Conservation (phyloP, 2,888 invertebrate genomes). For the Lacanobia wlatinum region DNA sequence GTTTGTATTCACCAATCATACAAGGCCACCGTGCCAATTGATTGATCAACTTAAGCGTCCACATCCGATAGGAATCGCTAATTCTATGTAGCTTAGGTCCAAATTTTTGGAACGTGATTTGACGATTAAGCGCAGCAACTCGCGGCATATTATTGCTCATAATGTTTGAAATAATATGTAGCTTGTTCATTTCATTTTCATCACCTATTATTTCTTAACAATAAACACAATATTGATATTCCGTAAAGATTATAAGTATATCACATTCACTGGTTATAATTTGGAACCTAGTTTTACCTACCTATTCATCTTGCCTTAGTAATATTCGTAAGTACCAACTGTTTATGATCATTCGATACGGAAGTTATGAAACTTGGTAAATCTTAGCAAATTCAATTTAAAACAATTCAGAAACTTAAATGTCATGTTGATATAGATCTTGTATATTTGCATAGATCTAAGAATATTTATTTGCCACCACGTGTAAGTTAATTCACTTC, state of each 20-base stretch:
- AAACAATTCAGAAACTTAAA: conserved; percentile 51
- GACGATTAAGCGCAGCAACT: conserved; percentile 40
- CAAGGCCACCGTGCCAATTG: conserved; percentile 86
- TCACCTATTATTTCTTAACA: conserved; percentile 33
- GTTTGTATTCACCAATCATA: conserved; percentile 84
- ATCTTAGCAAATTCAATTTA: conserved; percentile 35
- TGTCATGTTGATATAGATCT: conserved; percentile 42
- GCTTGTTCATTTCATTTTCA: conserved; percentile 10
- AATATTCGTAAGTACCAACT: no score
- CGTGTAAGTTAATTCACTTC: conserved; percentile 68
- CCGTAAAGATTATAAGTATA: background rate
- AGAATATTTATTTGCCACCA: conserved; percentile 63
- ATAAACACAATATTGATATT: background rate
- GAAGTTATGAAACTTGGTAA: background rate
- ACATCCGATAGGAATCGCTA: conserved; percentile 81
- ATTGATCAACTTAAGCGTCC: conserved; percentile 82
- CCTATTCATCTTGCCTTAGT: background rate
- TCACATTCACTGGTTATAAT: conserved; percentile 3
- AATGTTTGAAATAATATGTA: conserved; percentile 9
- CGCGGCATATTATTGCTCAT: conserved; percentile 18
- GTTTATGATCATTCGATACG: background rate
- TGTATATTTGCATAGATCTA: conserved; percentile 63
- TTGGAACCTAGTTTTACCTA: background rate
- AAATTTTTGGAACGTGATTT: conserved; percentile 68
- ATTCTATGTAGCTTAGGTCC: conserved; percentile 68